A percentile compares a stretch with the other conserved stretches of the same genome.
Evolutionary conservation across 2,113 vertebrate genomes (phyloP).

Genomic region (Corythoichthys haematopterus): DNA sequence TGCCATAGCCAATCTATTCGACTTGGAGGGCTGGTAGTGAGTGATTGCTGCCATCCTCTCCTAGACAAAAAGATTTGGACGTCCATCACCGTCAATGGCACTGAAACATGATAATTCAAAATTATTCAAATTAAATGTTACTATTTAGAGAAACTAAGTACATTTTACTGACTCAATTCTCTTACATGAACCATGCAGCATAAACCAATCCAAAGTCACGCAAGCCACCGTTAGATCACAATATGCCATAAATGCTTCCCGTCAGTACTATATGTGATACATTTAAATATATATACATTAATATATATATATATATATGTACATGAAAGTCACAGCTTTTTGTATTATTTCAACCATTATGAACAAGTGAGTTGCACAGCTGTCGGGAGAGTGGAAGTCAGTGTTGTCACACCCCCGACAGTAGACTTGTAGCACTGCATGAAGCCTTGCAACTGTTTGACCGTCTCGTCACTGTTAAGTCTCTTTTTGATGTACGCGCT

Average conservation of each 20-base stretch:
- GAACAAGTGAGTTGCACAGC: slow-evolving; percentile 5
- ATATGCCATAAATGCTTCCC: background rate
- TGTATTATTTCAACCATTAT: slow-evolving; percentile 3
- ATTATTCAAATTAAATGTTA: too few relatives aligned
- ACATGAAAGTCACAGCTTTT: slow-evolving; percentile 5
- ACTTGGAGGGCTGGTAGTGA: too few relatives aligned
- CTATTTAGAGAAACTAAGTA: too few relatives aligned
- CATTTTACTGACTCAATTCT: background rate
- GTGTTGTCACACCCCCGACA: slow-evolving; percentile 1
- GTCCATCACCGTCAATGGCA: too few relatives aligned
- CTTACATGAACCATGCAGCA: background rate
- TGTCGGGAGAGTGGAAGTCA: background rate
- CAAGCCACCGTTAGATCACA: background rate
- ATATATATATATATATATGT: background rate
- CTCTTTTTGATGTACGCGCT: slow-evolving; percentile 20
- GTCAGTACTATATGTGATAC: slow-evolving; percentile 1
- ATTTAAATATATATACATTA: background rate
- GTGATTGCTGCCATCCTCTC: too few relatives aligned
- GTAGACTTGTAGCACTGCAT: slow-evolving; percentile 62
- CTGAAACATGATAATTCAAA: too few relatives aligned
- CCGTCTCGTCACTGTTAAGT: slow-evolving; percentile 50
- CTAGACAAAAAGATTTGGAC: too few relatives aligned
- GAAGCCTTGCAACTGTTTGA: slow-evolving; percentile 56
- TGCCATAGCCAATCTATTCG: too few relatives aligned
- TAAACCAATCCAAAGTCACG: background rate